phyloP scores from a whole-genome alignment of 2,888 invertebrate genomes.

The Drosophila koepferae region DNA sequence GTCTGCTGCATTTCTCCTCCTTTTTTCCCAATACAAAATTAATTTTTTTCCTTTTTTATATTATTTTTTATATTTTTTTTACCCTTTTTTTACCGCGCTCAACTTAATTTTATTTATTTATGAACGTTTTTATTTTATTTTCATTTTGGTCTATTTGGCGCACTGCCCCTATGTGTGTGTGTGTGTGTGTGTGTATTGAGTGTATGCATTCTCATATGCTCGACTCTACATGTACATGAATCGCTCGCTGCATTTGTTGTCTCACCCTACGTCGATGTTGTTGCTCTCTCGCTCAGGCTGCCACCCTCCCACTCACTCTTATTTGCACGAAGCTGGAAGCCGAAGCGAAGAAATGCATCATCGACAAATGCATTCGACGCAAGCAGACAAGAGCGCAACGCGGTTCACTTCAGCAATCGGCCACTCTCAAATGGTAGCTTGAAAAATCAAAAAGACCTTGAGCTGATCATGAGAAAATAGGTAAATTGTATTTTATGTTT shows the following conservation, averaged over 20 bases:
- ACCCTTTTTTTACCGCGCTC: constrained; percentile 51
- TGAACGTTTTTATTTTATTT: constrained; percentile 69
- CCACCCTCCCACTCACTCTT: constrained; percentile 4
- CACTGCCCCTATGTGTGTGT: constrained; percentile 9
- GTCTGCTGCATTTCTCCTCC: constrained; percentile 60
- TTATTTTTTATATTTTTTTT: constrained; percentile 38
- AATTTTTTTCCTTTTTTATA: constrained; percentile 31
- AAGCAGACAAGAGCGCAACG: constrained; percentile 45
- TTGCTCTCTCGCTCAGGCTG: constrained; percentile 14
- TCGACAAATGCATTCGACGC: constrained; percentile 49
- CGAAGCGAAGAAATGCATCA: constrained; percentile 49
- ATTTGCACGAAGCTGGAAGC: constrained; percentile 30
- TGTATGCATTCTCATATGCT: constrained; percentile 41
- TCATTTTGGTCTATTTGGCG: constrained; percentile 53
- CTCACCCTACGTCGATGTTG: constrained; percentile 44
- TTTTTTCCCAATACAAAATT: constrained; percentile 34
- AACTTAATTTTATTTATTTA: constrained; percentile 81
- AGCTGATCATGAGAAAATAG: neutral
- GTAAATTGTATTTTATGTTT: too few species aligned
- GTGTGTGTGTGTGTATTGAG: constrained; percentile 25
- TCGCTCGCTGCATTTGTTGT: constrained; percentile 43
- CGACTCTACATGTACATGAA: constrained; percentile 37
- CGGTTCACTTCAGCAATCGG: constrained; percentile 3
- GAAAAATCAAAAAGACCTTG: neutral
- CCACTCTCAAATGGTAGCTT: neutral